A percentile compares a stretch with the other conserved stretches of the same genome.
phyloP scores from a whole-genome alignment of 2,888 invertebrate genomes.

The Thysanoteuthis rhombus region DNA sequence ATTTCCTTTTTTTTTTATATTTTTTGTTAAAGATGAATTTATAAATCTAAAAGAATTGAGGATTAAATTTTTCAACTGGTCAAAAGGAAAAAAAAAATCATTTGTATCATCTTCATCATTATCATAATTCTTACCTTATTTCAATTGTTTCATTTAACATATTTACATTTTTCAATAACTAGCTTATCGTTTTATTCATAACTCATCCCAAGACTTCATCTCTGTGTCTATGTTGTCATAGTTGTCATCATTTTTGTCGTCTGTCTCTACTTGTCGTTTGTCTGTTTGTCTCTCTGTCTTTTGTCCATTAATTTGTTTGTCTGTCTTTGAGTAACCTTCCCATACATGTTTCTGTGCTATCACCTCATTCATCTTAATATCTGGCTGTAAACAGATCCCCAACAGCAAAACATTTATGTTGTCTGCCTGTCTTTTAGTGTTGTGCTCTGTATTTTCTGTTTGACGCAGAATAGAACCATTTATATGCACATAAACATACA shows the following conservation, averaged over 20 bases:
- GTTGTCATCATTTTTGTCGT: not conserved
- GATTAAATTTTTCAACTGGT: not conserved
- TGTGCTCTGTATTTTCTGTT: not conserved
- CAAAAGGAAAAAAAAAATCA: not conserved
- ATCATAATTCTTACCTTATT: not conserved
- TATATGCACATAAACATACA: not conserved
- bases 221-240: not conserved
- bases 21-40: too few species aligned
- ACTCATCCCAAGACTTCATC: not conserved
- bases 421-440: not conserved
- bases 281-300: conserved; percentile 14
- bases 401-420: not conserved
- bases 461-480: not conserved
- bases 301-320: not conserved
- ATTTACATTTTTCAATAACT: not conserved
- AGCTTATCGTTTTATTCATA: not conserved
- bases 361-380: not conserved
- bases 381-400: not conserved
- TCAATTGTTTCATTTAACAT: not conserved
- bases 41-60: not conserved
- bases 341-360: not conserved
- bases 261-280: not conserved
- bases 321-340: not conserved
- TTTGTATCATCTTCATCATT: not conserved
- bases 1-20: too few species aligned